Evolutionary conservation across 2,888 invertebrate genomes (phyloP).

Genomic region (Brachypterus glaber): DNA sequence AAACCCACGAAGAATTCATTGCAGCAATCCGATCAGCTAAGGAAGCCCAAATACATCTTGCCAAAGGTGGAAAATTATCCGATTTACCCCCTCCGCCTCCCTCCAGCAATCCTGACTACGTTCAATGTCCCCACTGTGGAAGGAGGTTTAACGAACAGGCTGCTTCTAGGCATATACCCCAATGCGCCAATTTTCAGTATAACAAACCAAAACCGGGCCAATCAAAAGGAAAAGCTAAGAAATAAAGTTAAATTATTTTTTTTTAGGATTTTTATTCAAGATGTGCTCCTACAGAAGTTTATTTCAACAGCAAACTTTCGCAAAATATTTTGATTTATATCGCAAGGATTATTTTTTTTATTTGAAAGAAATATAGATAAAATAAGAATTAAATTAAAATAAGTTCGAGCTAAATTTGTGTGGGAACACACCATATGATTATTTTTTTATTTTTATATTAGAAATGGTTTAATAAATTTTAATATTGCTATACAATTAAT

Average conservation of each 20-base stretch:
- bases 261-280: too few species aligned
- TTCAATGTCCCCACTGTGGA: conserved; percentile 80
- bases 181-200: conserved; percentile 73
- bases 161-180: conserved; percentile 86
- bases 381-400: too few species aligned
- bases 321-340: too few species aligned
- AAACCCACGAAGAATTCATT: conserved; percentile 91
- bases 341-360: too few species aligned
- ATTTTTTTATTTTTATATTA: too few species aligned
- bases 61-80: conserved; percentile 74
- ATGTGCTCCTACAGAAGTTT: too few species aligned
- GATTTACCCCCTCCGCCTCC: conserved; percentile 87
- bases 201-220: conserved; percentile 42
- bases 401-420: too few species aligned
- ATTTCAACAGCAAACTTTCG: too few species aligned
- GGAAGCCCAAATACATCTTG: conserved; percentile 67
- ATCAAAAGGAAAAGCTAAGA: background rate
- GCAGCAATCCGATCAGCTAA: conserved; percentile 84
- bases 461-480: too few species aligned
- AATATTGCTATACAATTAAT: too few species aligned
- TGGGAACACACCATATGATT: too few species aligned
- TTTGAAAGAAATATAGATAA: too few species aligned
- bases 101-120: conserved; percentile 81
- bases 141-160: conserved; percentile 76
- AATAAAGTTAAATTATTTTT: background rate